Evolutionary conservation across 2,888 invertebrate genomes (phyloP).

Genomic region (Coelopa pilipes): DNA sequence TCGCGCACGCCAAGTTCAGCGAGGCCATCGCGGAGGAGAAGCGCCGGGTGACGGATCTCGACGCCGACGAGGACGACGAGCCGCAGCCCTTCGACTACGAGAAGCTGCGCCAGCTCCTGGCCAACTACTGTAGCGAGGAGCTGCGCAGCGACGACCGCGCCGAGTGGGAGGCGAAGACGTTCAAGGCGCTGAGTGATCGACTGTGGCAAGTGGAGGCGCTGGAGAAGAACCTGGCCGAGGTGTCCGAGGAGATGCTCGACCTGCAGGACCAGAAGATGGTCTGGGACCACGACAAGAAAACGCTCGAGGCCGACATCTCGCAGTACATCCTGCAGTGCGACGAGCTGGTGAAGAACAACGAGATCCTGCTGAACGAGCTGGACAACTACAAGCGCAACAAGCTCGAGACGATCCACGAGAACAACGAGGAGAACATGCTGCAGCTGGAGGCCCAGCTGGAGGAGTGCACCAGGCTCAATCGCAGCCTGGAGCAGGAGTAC

Average conservation of each 20-base stretch:
- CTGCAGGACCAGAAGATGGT: conserved; percentile 67
- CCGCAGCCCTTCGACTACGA: conserved; percentile 47
- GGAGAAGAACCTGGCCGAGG: conserved; percentile 71
- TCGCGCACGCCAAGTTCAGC: conserved; percentile 54
- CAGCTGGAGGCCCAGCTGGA: conserved; percentile 76
- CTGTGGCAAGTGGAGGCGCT: conserved; percentile 72
- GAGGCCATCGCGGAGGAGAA: conserved; percentile 59
- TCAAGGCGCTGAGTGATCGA: conserved; percentile 71
- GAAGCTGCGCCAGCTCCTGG: conserved; percentile 53
- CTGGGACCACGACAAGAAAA: conserved; percentile 71
- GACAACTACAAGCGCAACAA: conserved; percentile 72
- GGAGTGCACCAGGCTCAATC: conserved; percentile 71
- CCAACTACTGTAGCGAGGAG: conserved; percentile 50
- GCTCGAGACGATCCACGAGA: conserved; percentile 77
- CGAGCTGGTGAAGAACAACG: conserved; percentile 78
- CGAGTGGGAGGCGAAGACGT: conserved; percentile 58
- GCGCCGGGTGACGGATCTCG: conserved; percentile 62
- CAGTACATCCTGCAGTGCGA: conserved; percentile 72
- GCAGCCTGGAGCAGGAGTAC: conserved; percentile 72
- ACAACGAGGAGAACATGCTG: conserved; percentile 76
- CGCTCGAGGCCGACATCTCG: conserved; percentile 66
- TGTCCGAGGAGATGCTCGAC: conserved; percentile 68
- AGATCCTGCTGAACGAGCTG: conserved; percentile 75
- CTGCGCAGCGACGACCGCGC: conserved; percentile 31
- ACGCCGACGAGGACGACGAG: conserved; percentile 49